Evolutionary conservation across 2,113 vertebrate species (phyloP), one percentile per base, ranked within the genome.

Genomic region (Centropus unirufus): DNA sequence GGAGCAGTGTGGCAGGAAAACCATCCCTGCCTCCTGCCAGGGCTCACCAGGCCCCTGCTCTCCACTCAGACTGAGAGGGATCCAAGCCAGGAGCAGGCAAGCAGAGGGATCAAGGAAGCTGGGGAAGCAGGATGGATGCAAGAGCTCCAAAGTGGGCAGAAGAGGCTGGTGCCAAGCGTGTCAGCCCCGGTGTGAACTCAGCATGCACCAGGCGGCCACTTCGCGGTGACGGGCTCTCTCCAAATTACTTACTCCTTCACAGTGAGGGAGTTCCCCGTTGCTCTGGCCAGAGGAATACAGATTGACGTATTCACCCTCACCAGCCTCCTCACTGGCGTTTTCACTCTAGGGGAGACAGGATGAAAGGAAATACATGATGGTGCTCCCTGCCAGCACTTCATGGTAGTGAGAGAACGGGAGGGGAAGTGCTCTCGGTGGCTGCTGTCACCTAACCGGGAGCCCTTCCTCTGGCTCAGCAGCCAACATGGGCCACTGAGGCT

Each of bases 271-370:
- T 97, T 99, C 98, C 96, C 98, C 98, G 97, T 98, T 98, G 98
- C 98, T 98, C 97, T 98, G 99, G 97, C 98, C 98, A 97, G 99
- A 99, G 85, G 99, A 98, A 96, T 98, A 99, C 96, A 99, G 98
- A 98, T 98, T 99, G 98, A 99, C 99, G 64, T 99, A 99, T 97
- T 99, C 99, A 96, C 99, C 99, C 98, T 99, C 99, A 93, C 99
- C 99, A 95, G 98, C 98, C 95, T 99, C 99, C 97, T 99, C 99
- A 90, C 98, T 98, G 97, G 98, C 97, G 89, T 98, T 98, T 97
- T 99, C 99, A 95, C 98, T 99, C 99, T 99, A 98, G 44, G 95
- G 97, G 97, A 98, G 95, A 98, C 93, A 98, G 98, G 98, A 98
- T 13, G 95, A 97, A 93, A 98, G 96, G 95, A 97, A 52, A 96